Base-by-base conservation (phyloP, 2,888 invertebrate species). In the Pediacus dermestoides region DNA sequence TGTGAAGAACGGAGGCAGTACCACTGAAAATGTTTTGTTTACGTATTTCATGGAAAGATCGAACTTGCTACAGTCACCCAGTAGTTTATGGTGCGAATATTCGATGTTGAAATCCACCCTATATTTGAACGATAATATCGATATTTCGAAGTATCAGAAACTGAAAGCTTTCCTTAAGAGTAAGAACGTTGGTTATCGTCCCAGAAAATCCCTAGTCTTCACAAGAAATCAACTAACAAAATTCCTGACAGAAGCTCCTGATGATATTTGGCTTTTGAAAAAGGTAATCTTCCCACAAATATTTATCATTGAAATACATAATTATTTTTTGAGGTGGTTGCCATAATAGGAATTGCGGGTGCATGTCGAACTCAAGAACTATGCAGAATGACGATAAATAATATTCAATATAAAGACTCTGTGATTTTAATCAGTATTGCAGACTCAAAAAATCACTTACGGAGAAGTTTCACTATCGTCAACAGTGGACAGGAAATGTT, bases 81-180 rank as follows among this genome's bases (percentile, higher is more conserved):
- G n/a, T n/a, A n/a, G n/a, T n/a, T 32, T 47, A 8, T 48, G 46
- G 46, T 10, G 37, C 6, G 37, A 42, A n/a, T 50, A 41, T 14
- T 50, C 46, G 1, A 46, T 48, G 46, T 38, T 50, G 21, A 50
- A 50, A 32, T 16, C 39, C 8, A 48, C 46, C 9, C 22, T 50
- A 13, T 32, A 34, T 1, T 8, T 40, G 4, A 39, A 35, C 11
- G 32, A 46, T 12, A 46, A 42, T 27, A 39, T 48, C n/a, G 46
- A 52, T 39, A 52, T 49, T 11, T 39, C 40, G 2, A 23, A 37
- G 11, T 49, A 42, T 25, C 11, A 26, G 4, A 39, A 30, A 15
- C 4, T 49, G 14, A 12, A 37, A 14, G 18, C 37, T 7, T 33
- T 40, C 16, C 18, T 46, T 16, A 42, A 44, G 26, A 14, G 12